Base-by-base conservation (phyloP, 2,888 invertebrate species). In the Iphiclides podalirius region DNA sequence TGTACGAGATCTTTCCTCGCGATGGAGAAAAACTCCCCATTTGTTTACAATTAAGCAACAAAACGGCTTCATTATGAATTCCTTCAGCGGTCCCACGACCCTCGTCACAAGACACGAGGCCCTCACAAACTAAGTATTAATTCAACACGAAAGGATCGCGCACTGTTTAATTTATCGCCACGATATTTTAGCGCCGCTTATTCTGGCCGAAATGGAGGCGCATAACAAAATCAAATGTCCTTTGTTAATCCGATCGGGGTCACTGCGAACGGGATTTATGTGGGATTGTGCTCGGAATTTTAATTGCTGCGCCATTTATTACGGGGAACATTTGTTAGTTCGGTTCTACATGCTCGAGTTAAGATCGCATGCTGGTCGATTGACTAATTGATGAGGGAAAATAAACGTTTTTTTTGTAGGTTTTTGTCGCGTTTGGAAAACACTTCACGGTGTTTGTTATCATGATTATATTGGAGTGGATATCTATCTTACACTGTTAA, bases 1-100 rank as follows among this genome's bases (percentile, higher is more conserved):
- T n/a, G n/a, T n/a, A n/a, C n/a, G n/a, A n/a, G n/a, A n/a, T n/a
- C n/a, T n/a, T n/a, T n/a, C n/a, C n/a, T n/a, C n/a, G n/a, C n/a
- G n/a, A n/a, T n/a, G n/a, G n/a, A n/a, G n/a, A n/a, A n/a, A n/a
- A n/a, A n/a, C n/a, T n/a, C n/a, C n/a, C n/a, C n/a, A n/a, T n/a
- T n/a, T n/a, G n/a, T n/a, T n/a, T n/a, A n/a, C n/a, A n/a, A n/a
- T n/a, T n/a, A n/a, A n/a, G n/a, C n/a, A 57, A 55, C 58, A 60
- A 62, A 66, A 65, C 63, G 64, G 64, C 65, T 72, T 67, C 61
- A 72, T 76, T 72, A 72, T 57, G 11, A 16, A 47, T 66, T 61
- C 56, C 56, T 61, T 64, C 64, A 69, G 60, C 58, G 52, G 57
- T 50, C 62, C 53, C 57, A 52, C 54, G 57, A 70, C 70, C 69